These are phyloP conservation scores for Gastracanthus pulcherrimus DNA, from an alignment of 2,888 invertebrate genomes.

Conservation along the genomic window DNA sequence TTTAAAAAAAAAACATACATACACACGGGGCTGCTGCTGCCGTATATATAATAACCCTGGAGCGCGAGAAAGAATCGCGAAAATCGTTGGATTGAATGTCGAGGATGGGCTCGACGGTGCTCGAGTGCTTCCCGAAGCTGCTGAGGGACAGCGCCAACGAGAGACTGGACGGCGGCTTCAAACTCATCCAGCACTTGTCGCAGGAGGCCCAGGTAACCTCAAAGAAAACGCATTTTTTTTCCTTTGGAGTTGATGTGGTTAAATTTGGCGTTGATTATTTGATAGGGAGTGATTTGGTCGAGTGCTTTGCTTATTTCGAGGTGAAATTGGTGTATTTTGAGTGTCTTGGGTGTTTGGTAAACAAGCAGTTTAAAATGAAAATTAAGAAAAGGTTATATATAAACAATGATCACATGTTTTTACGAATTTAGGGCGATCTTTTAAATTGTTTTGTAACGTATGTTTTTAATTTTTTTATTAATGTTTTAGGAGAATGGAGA, in stretches of 20 bases:
- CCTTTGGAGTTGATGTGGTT: too few relatives aligned
- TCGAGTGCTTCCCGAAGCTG: slow-evolving; percentile 78
- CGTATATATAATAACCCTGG: too few relatives aligned
- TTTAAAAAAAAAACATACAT: not conserved
- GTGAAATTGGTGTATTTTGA: too few relatives aligned
- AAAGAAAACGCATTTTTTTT: slow-evolving; percentile 47
- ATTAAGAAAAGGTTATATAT: not conserved
- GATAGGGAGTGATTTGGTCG: too few relatives aligned
- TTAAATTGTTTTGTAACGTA: not conserved
- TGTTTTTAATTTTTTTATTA: slow-evolving; percentile 12
- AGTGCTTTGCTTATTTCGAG: too few relatives aligned
- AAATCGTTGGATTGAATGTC: not conserved
- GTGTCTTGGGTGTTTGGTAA: too few relatives aligned
- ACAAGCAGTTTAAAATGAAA: too few relatives aligned
- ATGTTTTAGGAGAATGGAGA: slow-evolving; percentile 78
- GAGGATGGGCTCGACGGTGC: slow-evolving; percentile 72
- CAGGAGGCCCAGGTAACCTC: slow-evolving; percentile 70
- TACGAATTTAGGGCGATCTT: too few relatives aligned
- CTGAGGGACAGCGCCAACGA: slow-evolving; percentile 73
- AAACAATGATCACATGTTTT: too few relatives aligned
- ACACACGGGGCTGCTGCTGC: not conserved
- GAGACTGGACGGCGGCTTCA: slow-evolving; percentile 75
- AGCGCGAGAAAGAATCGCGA: not conserved
- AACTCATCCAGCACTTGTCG: slow-evolving; percentile 76
- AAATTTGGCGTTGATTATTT: too few relatives aligned